A percentile compares a stretch with the other conserved stretches of the same genome.
Conservation (phyloP, 2,888 invertebrate genomes). For the Amphipyra berbera region DNA sequence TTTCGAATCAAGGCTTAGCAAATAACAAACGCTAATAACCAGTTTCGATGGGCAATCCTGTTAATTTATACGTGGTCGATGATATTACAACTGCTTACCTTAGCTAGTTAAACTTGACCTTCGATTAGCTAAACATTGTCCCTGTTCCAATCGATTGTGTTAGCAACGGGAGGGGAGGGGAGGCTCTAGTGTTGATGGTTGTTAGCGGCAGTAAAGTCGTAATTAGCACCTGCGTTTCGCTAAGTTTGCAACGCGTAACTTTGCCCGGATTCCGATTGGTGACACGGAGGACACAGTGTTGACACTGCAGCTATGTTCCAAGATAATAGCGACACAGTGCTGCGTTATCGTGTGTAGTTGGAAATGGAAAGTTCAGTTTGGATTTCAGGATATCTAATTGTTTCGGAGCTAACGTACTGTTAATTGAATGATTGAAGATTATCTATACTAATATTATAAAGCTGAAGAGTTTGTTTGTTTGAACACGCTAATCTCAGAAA, state of each 20-base stretch:
- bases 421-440: constrained; percentile 60
- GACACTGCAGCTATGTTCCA: constrained; percentile 27
- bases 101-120: constrained; percentile 31
- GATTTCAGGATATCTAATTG: constrained; percentile 51
- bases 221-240: constrained; percentile 81
- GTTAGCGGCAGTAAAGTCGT: constrained; percentile 68
- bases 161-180: constrained; percentile 25
- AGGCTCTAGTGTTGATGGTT: constrained; percentile 62
- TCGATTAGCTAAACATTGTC: constrained; percentile 19
- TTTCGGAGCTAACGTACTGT: constrained; percentile 51
- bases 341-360: constrained; percentile 29
- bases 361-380: constrained; percentile 38
- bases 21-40: constrained; percentile 61
- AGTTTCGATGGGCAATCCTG: constrained; percentile 48
- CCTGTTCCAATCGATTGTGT: constrained; percentile 2
- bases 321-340: constrained; percentile 42
- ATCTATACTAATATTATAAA: too few relatives aligned
- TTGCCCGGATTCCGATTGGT: constrained; percentile 44
- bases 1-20: constrained; percentile 35
- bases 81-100: constrained; percentile 47
- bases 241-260: constrained; percentile 75
- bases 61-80: constrained; percentile 62
- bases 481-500: too few relatives aligned
- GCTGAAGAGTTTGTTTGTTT: too few relatives aligned
- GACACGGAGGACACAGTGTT: constrained; percentile 30